Conservation (phyloP, 2,888 invertebrate genomes). For the Pimpla rufipes region DNA sequence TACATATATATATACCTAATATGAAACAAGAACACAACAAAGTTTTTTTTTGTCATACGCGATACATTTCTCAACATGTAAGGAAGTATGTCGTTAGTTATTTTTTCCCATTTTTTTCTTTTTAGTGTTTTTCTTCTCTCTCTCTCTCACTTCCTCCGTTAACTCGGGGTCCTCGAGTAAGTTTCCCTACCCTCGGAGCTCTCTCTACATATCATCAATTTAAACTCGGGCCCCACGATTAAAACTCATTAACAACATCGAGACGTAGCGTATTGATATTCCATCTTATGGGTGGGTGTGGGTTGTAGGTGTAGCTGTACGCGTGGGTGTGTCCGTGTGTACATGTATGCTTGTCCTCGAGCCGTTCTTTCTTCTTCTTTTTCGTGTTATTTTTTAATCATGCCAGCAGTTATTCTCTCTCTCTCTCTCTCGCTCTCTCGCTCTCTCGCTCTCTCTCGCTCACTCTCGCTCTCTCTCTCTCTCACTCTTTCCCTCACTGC, state of each 20-base stretch:
- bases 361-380: conserved; percentile 18
- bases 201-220: conserved; percentile 71
- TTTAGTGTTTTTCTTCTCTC: conserved; percentile 65
- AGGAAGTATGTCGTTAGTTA: conserved; percentile 80
- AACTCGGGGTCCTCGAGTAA: conserved; percentile 67
- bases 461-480: conserved; percentile 27
- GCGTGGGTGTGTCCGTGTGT: conserved; percentile 28
- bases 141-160: conserved; percentile 71
- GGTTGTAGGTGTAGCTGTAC: conserved; percentile 33
- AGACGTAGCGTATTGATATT: conserved; percentile 74
- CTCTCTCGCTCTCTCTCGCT: conserved; percentile 19
- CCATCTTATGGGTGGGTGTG: conserved; percentile 63
- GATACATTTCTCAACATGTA: conserved; percentile 84
- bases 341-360: conserved; percentile 25
- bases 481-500: conserved; percentile 10
- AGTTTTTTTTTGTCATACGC: conserved; percentile 82
- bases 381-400: conserved; percentile 39
- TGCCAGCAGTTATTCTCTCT: conserved; percentile 56
- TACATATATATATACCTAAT: conserved; percentile 82
- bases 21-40: conserved; percentile 85
- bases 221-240: conserved; percentile 68
- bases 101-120: conserved; percentile 72
- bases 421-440: no score
- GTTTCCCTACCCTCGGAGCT: conserved; percentile 70
- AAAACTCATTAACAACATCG: conserved; percentile 75